Conservation (phyloP, 2,113 vertebrate genomes). For the Saccopteryx bilineata region DNA sequence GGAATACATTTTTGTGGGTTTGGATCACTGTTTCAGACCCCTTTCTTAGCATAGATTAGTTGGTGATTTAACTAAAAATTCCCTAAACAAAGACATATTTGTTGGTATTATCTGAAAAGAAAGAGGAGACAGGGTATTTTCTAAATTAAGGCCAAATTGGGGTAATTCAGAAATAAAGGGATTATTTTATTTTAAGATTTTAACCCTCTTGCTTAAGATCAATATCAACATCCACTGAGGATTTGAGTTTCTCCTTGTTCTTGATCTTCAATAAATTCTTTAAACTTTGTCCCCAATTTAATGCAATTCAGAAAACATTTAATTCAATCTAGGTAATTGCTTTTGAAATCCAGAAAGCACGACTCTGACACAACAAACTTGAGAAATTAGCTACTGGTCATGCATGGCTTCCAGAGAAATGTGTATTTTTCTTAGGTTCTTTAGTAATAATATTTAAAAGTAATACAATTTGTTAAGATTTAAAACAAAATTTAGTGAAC, state of each 20-base stretch:
- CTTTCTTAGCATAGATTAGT: background rate
- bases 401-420: constrained; percentile 57
- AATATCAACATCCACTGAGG: background rate
- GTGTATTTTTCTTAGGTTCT: constrained; percentile 45
- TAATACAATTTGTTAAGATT: constrained; percentile 64
- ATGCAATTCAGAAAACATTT: constrained; percentile 68
- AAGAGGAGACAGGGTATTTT: background rate
- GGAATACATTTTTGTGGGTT: background rate
- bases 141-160: background rate
- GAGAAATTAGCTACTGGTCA: constrained; percentile 77
- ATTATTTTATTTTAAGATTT: background rate
- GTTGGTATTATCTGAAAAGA: background rate
- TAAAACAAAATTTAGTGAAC: constrained; percentile 60
- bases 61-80: background rate
- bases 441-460: constrained; percentile 66
- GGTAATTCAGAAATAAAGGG: background rate
- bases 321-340: constrained; percentile 71
- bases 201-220: background rate
- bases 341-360: constrained; percentile 71
- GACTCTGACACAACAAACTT: constrained; percentile 69
- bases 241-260: background rate
- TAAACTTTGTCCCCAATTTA: constrained; percentile 25
- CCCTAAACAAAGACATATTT: background rate
- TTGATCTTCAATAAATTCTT: constrained; percentile 46
- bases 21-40: background rate